A percentile compares a stretch with the other conserved stretches of the same genome.
Conservation (phyloP, 2,888 invertebrate species). For the Ctenicera cuprea region DNA sequence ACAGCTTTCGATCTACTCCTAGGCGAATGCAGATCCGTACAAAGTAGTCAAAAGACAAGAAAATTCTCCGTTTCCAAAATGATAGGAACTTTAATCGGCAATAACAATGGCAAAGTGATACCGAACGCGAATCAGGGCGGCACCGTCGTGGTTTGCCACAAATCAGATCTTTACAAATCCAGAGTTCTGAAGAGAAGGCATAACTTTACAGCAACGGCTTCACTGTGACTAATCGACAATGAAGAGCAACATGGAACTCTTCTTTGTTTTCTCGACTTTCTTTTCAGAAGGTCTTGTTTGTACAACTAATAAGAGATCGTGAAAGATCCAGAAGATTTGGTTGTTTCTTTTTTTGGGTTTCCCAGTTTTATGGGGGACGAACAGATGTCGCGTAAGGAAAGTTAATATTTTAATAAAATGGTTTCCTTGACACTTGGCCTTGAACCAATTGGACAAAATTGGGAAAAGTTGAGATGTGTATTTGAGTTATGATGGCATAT, state of each 20-base stretch:
- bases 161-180: constrained; percentile 76
- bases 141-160: constrained; percentile 78
- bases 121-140: constrained; percentile 73
- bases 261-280: constrained; percentile 52
- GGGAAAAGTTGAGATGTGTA: background rate
- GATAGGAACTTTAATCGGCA: constrained; percentile 84
- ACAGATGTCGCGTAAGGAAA: constrained; percentile 31
- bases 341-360: constrained; percentile 52
- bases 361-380: constrained; percentile 68
- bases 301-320: constrained; percentile 40
- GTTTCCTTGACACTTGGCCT: constrained; percentile 38
- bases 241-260: constrained; percentile 65
- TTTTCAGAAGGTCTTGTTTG: constrained; percentile 48
- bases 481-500: constrained; percentile 38
- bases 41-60: constrained; percentile 75
- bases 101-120: constrained; percentile 68
- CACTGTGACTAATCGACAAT: constrained; percentile 78
- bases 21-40: constrained; percentile 78
- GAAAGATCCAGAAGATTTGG: constrained; percentile 5
- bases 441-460: constrained; percentile 29
- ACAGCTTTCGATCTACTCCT: constrained; percentile 83
- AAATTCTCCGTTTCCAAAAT: constrained; percentile 88
- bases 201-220: constrained; percentile 78
- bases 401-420: constrained; percentile 48
- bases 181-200: constrained; percentile 76